phyloP scores from a whole-genome alignment of 2,113 vertebrate genomes.

The Archilochus colubris region DNA sequence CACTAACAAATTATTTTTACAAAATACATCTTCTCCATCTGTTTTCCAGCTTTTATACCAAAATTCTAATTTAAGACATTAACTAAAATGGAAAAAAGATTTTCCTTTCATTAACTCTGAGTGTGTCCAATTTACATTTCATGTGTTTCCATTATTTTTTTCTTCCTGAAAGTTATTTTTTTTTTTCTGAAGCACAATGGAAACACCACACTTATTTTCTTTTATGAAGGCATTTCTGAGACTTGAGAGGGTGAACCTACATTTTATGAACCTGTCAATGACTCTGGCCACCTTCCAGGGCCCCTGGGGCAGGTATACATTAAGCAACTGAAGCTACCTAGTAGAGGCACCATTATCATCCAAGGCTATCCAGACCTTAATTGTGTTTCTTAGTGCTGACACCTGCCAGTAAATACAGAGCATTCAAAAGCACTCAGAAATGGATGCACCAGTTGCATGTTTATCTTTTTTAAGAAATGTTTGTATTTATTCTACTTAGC shows the following conservation, averaged over 20 bases:
- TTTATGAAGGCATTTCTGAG: conserved; percentile 37
- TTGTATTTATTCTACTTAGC: not conserved
- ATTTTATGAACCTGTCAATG: conserved; percentile 25
- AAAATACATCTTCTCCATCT: conserved; percentile 55
- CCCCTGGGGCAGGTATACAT: not conserved
- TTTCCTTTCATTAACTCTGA: conserved; percentile 73
- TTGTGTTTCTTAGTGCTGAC: not conserved
- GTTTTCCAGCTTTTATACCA: conserved; percentile 67
- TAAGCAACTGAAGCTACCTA: not conserved
- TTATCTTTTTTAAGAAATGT: not conserved
- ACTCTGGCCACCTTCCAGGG: conserved; percentile 5
- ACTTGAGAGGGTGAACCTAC: conserved; percentile 5
- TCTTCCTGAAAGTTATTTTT: conserved; percentile 49
- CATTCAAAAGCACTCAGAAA: not conserved
- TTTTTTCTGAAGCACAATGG: conserved; percentile 56
- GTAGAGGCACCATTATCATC: not conserved
- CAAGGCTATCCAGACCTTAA: not conserved
- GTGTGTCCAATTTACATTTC: conserved; percentile 58
- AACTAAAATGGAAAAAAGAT: conserved; percentile 64
- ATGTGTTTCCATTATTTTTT: conserved; percentile 65
- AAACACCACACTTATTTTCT: conserved; percentile 33
- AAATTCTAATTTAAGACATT: conserved; percentile 69
- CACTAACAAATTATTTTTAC: conserved; percentile 63
- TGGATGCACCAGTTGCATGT: not conserved
- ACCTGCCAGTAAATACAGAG: conserved; percentile 10